Percentiles rank a stretch among this genome's conserved stretches.
phyloP scores from a whole-genome alignment of 1,140 invertebrate species.

The Drosophila sproati region DNA sequence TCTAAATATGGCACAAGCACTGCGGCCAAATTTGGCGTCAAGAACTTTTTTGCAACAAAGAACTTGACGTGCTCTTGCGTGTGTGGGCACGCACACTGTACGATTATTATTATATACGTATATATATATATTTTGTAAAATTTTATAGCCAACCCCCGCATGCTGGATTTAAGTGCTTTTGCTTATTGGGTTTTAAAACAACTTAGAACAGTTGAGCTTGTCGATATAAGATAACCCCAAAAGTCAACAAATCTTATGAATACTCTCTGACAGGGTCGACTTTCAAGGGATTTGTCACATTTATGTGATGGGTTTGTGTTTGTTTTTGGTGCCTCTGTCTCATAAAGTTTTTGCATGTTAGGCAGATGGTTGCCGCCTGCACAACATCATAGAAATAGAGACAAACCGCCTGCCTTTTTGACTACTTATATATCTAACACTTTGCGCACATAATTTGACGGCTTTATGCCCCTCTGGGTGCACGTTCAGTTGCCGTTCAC shows the following conservation, averaged over 20 bases:
- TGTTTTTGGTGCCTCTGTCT: slow-evolving; percentile 19
- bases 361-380: background rate
- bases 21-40: slow-evolving; percentile 66
- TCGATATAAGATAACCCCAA: slow-evolving; percentile 35
- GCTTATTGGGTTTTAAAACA: slow-evolving; percentile 6
- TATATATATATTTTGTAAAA: slow-evolving; percentile 42
- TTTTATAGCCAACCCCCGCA: slow-evolving; percentile 55
- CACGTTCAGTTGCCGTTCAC: slow-evolving; percentile 19
- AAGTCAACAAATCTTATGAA: slow-evolving; percentile 34
- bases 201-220: slow-evolving; percentile 17
- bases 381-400: slow-evolving; percentile 28
- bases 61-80: slow-evolving; percentile 20
- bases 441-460: slow-evolving; percentile 40
- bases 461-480: slow-evolving; percentile 53
- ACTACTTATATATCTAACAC: slow-evolving; percentile 24
- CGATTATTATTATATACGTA: slow-evolving; percentile 36
- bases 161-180: slow-evolving; percentile 41
- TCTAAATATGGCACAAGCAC: slow-evolving; percentile 63
- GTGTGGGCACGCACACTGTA: slow-evolving; percentile 42
- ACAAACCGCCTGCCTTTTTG: background rate
- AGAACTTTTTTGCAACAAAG: slow-evolving; percentile 37
- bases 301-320: slow-evolving; percentile 6
- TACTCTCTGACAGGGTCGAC: background rate
- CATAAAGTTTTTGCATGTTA: slow-evolving; percentile 29
- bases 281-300: slow-evolving; percentile 26